Conservation (phyloP, 2,888 invertebrate genomes). For the Mesochorus sp. region DNA sequence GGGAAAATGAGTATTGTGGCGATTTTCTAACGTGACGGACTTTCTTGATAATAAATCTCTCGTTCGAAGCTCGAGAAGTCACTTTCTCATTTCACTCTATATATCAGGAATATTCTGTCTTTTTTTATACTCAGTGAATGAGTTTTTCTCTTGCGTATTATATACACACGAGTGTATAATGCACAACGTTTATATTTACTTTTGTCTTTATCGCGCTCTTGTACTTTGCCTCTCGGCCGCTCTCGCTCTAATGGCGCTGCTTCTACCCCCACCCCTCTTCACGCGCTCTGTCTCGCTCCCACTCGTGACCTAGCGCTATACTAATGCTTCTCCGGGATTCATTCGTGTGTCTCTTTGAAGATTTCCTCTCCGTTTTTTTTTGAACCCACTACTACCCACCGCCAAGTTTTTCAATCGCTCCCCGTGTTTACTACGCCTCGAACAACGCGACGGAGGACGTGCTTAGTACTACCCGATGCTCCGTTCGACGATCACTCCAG, state of each 20-base stretch:
- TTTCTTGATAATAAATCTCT: background rate
- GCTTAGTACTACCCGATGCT: constrained; percentile 18
- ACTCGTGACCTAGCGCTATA: constrained; percentile 15
- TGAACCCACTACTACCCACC: constrained; percentile 25
- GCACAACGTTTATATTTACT: constrained; percentile 5
- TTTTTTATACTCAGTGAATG: background rate
- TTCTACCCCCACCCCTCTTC: constrained; percentile 17
- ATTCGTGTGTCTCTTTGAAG: constrained; percentile 37
- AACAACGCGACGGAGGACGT: constrained; percentile 5
- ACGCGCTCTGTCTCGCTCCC: constrained; percentile 20
- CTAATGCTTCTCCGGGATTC: constrained; percentile 41
- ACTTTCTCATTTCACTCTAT: constrained; percentile 19
- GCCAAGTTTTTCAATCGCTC: constrained; percentile 26
- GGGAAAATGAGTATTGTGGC: constrained; percentile 2
- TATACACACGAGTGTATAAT: background rate
- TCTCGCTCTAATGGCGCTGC: constrained; percentile 46
- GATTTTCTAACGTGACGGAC: background rate
- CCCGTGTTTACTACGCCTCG: constrained; percentile 7
- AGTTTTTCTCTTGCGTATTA: background rate
- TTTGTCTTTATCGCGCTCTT: constrained; percentile 23
- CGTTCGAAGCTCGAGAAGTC: background rate
- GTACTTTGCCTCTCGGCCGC: constrained; percentile 10
- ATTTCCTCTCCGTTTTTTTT: constrained; percentile 44
- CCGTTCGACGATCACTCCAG: constrained; percentile 13
- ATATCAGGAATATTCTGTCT: background rate